Percentiles rank a stretch among this genome's conserved stretches.
phyloP scores from a whole-genome alignment of 2,797 vertebrate genomes.

The Coccyzus lansbergi region DNA sequence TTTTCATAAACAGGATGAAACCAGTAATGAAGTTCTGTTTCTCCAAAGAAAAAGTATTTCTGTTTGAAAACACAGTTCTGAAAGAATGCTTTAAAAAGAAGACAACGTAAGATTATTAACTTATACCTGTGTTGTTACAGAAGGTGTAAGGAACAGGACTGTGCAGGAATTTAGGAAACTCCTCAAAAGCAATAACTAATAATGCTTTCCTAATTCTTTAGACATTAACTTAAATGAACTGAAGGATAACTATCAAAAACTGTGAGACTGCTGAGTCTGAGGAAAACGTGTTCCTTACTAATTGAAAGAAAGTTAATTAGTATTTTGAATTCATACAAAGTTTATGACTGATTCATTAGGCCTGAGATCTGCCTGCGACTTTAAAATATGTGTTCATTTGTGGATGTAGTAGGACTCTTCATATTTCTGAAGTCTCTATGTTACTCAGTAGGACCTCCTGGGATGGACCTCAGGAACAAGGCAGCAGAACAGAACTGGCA shows the following conservation, averaged over 20 bases:
- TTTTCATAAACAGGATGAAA: neutral
- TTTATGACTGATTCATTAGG: neutral
- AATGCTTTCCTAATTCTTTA: neutral
- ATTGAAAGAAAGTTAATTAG: neutral
- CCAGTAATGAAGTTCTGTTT: neutral
- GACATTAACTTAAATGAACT: neutral
- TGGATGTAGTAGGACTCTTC: neutral
- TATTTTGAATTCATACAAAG: neutral
- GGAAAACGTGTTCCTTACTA: neutral
- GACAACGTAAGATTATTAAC: neutral
- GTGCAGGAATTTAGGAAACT: constrained; percentile 11
- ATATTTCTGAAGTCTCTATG: neutral
- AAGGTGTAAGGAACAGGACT: neutral
- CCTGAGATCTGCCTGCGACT: neutral
- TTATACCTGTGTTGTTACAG: neutral
- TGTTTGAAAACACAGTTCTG: neutral
- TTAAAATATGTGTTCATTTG: neutral
- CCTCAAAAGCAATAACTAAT: neutral
- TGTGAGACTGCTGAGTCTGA: neutral
- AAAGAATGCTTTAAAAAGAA: neutral
- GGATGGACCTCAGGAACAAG: no score
- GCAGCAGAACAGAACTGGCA: no score
- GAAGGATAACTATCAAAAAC: neutral
- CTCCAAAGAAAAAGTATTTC: neutral
- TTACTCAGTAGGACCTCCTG: no score